phyloP scores from a whole-genome alignment of 2,113 vertebrate species.

The Puffinus mauretanicus region DNA sequence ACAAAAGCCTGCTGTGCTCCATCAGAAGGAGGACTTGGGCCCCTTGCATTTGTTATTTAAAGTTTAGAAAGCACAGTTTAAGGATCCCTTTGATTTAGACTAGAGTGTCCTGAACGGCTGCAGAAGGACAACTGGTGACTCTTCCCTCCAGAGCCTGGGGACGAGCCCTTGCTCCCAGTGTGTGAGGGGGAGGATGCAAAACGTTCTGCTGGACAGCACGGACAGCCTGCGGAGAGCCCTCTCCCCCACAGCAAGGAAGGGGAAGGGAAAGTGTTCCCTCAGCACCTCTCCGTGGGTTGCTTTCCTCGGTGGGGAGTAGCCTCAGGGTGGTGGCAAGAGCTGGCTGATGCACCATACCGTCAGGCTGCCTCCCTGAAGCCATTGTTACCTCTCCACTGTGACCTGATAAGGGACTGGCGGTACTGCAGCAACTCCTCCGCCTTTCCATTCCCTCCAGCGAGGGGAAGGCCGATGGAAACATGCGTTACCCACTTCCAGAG shows the following conservation, averaged over 20 bases:
- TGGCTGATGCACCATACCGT: not conserved
- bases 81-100: not conserved
- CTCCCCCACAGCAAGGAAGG: not conserved
- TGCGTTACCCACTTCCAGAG: not conserved
- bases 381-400: not conserved
- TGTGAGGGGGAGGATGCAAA: accelerated
- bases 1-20: not conserved
- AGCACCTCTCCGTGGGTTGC: not conserved
- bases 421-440: not conserved
- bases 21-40: not conserved
- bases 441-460: not conserved
- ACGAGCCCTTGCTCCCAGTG: not conserved
- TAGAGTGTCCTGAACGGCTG: not conserved
- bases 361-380: not conserved
- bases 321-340: not conserved
- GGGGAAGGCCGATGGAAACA: not conserved
- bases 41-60: not conserved
- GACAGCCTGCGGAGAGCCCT: not conserved
- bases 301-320: not conserved
- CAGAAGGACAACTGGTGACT: not conserved
- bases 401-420: not conserved
- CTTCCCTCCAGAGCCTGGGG: not conserved
- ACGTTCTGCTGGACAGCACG: not conserved
- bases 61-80: not conserved
- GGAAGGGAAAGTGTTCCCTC: not conserved